Base-by-base conservation (phyloP, 2,888 invertebrate species). In the Tortricodes alternella region DNA sequence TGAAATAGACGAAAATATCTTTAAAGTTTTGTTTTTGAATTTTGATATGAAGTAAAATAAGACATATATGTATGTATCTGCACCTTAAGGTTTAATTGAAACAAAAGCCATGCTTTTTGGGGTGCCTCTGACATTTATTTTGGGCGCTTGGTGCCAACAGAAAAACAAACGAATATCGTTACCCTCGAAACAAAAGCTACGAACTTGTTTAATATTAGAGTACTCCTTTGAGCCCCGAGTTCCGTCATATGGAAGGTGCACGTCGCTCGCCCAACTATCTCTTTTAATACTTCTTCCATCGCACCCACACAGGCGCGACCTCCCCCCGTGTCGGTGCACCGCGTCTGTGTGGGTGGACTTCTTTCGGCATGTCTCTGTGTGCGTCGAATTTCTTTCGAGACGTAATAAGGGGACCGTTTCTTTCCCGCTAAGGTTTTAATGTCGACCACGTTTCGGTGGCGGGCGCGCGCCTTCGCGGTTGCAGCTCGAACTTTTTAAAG, bases 401-500 rank as follows among this genome's bases (percentile, higher is more conserved):
- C 88, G 89, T 89, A 89, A 89, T 89, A 89, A 90, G 89, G 90
- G 90, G 89, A 89, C 89, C 81, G 85, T 89, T 90, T 89, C 88
- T 88, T 90, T 90, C 86, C 88, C 89, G 88, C 88, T 85, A 87
- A 88, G 90, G 90, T 89, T 89, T 90, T 90, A 90, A 90, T 90
- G 90, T 88, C 83, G 88, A 89, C 88, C 89, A 87, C 89, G 89
- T 80, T 90, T 87, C 84, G 89, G 89, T 81, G 84, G 88, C 86
- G 89, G 76, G 81, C 89, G 90, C 88, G 84, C 89, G 89, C 87
- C 83, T 73, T 75, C 85, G 86, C 88, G 89, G 89, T 86, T 83
- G 78, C 73, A 68, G 69, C 64, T 59, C 65, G 79, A 85, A 82
- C 79, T 79, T 81, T 80, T 74, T 74, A 78, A 74, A 75, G 67